Conservation (phyloP, 2,113 vertebrate species). For the Thomomys bottae region DNA sequence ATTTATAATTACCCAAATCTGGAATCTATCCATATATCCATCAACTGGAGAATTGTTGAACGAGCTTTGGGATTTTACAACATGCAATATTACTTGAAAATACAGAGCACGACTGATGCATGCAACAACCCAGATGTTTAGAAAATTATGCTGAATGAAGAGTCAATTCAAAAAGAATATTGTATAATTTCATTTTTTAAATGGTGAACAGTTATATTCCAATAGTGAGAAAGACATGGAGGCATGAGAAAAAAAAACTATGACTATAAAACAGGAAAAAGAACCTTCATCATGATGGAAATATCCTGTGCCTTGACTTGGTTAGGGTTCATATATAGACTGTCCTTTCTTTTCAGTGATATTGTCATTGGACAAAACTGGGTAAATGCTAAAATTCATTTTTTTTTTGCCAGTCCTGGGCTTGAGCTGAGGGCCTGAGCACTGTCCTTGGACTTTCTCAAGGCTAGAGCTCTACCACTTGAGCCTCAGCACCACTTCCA, state of each 20-base stretch:
- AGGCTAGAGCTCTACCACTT: no score
- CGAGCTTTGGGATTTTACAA: background rate
- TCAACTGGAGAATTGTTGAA: background rate
- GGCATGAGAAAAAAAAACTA: background rate
- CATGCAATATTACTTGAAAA: background rate
- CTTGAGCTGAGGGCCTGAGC: no score
- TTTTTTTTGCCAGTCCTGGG: no score
- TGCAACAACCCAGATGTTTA: background rate
- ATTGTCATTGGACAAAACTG: background rate
- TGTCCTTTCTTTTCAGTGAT: background rate
- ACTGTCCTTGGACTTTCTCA: no score
- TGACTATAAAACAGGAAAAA: background rate
- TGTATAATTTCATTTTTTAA: background rate
- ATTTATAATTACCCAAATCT: background rate
- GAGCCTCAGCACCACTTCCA: no score
- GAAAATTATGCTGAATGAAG: slow-evolving; percentile 1
- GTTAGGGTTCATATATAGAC: background rate
- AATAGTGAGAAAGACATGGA: no score
- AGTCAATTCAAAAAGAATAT: background rate
- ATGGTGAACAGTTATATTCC: background rate
- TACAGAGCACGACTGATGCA: background rate
- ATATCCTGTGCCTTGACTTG: background rate
- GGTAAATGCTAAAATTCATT: background rate
- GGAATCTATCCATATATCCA: background rate
- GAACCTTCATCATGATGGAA: background rate